Base-by-base conservation (phyloP, 2,888 invertebrate genomes). In the Salpingus planirostris region DNA sequence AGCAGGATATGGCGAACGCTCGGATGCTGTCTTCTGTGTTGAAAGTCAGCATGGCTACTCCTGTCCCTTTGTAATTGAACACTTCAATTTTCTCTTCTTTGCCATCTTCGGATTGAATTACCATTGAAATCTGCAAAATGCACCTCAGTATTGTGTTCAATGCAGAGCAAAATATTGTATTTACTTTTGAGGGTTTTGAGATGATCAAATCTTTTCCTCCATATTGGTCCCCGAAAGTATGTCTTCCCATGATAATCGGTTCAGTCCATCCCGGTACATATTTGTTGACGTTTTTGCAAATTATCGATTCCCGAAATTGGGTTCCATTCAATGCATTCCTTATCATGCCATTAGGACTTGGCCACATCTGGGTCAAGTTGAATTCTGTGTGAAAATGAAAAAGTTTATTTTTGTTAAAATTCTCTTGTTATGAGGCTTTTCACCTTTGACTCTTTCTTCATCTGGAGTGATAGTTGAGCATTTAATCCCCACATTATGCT, bases 381-480 rank as follows among this genome's bases (percentile, higher is more conserved):
- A 86, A 88, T 64, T 89, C 88, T 85, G 61, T n/a, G n/a, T n/a
- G n/a, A n/a, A n/a, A n/a, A 2, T 3, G 26, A 33, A 24, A 29
- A 8, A 11, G 24, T 11, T 18, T 8, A 23, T 23, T 23, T 23
- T 18, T n/a, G n/a, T n/a, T n/a, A n/a, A n/a, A n/a, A n/a, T n/a
- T n/a, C n/a, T n/a, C n/a, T n/a, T n/a, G n/a, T n/a, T n/a, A n/a
- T n/a, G n/a, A n/a, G n/a, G n/a, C n/a, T n/a, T n/a, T n/a, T n/a
- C n/a, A 85, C 86, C 86, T 75, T 86, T 75, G n/a, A 87, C 86
- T 55, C 87, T 69, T 47, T 76, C 77, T 58, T 89, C 89, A 60
- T 89, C 89, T 5, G 90, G 89, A 2, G 90, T 90, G 50, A 90
- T 90, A 32, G 90, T 91, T 34, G 90, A 89, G 62, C 89, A 89